Conservation (phyloP, 2,113 vertebrate species). For the Apistogramma diplotaenia region DNA sequence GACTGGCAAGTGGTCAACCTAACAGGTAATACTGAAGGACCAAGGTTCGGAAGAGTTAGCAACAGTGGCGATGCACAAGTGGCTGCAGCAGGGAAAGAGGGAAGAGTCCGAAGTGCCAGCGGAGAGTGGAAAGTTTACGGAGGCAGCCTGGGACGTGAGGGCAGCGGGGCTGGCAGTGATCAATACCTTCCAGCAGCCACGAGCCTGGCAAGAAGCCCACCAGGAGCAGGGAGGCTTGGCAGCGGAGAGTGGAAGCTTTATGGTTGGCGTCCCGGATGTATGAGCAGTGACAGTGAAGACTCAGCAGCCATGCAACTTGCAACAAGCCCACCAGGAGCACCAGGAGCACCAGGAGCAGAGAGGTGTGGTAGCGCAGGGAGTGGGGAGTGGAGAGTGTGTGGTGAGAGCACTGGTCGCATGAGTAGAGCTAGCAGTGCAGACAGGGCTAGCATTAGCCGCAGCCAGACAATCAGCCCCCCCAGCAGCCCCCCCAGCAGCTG, state of each 20-base stretch:
- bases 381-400: slow-evolving; percentile 12
- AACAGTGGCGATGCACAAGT: not conserved
- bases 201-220: not conserved
- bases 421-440: not conserved
- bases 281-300: not conserved
- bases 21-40: not conserved
- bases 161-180: not conserved
- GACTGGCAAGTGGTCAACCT: not conserved
- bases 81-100: not conserved
- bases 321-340: not conserved
- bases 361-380: not conserved
- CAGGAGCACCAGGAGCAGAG: not conserved
- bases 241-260: slow-evolving; percentile 8
- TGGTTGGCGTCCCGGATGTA: not conserved
- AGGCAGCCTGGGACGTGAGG: not conserved
- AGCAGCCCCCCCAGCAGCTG: not conserved
- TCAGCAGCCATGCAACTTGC: not conserved
- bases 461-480: not conserved
- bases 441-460: not conserved
- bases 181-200: not conserved
- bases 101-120: not conserved
- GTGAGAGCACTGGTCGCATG: not conserved
- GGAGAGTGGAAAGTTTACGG: not conserved
- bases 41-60: not conserved
- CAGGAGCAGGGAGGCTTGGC: not conserved